phyloP scores from a whole-genome alignment of 2,113 vertebrate species.

The Mionectes macconnelli region DNA sequence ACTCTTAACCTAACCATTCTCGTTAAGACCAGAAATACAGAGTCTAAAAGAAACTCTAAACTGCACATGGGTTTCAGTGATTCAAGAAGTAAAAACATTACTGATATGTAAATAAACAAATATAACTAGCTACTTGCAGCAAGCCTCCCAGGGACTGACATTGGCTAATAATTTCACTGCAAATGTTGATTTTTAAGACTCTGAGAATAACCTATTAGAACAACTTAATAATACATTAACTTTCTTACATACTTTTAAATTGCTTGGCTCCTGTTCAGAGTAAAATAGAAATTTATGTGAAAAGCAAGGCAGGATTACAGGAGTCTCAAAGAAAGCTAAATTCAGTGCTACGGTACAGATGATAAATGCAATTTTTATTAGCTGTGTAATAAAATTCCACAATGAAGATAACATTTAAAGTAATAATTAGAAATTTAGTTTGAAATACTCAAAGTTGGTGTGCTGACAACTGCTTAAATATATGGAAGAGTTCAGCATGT shows the following conservation, averaged over 20 bases:
- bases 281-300: background rate
- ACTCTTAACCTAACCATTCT: background rate
- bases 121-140: background rate
- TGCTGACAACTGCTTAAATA: background rate
- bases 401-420: background rate
- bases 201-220: background rate
- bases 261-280: background rate
- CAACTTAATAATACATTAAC: background rate
- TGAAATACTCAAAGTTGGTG: background rate
- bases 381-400: background rate
- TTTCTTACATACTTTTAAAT: background rate
- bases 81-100: background rate
- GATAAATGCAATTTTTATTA: background rate
- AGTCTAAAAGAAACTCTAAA: background rate
- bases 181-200: background rate
- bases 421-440: background rate
- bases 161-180: background rate
- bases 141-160: background rate
- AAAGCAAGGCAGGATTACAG: background rate
- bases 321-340: background rate
- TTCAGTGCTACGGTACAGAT: background rate
- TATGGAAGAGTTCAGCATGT: background rate
- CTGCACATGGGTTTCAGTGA: background rate
- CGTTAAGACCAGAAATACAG: background rate
- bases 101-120: conserved; percentile 20